Conservation (phyloP, 2,888 invertebrate species). For the Belgica antarctica region DNA sequence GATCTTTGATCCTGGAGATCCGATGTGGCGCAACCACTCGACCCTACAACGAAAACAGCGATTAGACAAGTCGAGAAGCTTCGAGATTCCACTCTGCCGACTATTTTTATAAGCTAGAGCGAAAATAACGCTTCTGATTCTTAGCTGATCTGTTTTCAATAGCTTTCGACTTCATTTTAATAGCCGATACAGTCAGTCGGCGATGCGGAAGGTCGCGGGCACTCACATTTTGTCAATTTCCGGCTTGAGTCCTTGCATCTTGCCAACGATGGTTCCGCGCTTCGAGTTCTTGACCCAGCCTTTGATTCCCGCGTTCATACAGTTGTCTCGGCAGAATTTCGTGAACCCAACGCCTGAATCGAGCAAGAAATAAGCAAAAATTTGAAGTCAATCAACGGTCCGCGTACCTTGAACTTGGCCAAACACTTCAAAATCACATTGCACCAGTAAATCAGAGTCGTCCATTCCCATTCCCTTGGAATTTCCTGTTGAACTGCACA, state of each 20-base stretch:
- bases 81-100: neutral
- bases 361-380: neutral
- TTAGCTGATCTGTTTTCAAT: conserved; percentile 32
- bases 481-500: conserved; percentile 27
- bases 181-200: neutral
- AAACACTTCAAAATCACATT: conserved; percentile 86
- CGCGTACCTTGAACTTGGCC: conserved; percentile 87
- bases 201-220: conserved; percentile 4
- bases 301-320: conserved; percentile 68
- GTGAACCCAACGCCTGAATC: conserved; percentile 79
- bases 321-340: conserved; percentile 80
- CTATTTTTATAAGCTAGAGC: conserved; percentile 40
- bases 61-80: neutral
- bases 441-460: conserved; percentile 64
- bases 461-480: conserved; percentile 58
- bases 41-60: conserved; percentile 61
- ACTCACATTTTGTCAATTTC: conserved; percentile 82
- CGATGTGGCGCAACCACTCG: conserved; percentile 76
- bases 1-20: conserved; percentile 81
- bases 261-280: conserved; percentile 83
- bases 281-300: conserved; percentile 94
- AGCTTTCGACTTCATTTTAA: conserved; percentile 21
- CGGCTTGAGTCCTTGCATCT: conserved; percentile 78
- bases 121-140: conserved; percentile 9
- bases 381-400: neutral